Evolutionary conservation across 2,797 vertebrate species (phyloP).

Genomic region (Melanotaenia maccullochi): DNA sequence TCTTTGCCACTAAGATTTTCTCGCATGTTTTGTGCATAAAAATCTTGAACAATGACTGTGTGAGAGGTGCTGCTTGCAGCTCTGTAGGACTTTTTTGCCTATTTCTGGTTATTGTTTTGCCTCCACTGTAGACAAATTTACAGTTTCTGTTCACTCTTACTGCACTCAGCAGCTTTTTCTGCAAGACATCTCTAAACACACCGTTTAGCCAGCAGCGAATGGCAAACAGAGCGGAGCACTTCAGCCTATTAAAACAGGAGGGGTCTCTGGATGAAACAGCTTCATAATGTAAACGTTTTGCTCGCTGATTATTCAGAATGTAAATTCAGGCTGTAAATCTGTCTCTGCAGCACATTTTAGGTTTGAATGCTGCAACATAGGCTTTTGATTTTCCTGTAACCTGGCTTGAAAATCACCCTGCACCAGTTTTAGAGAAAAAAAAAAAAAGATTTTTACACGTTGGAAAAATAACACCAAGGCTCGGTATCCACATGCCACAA

Average conservation of each 20-base stretch:
- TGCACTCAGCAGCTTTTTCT: not conserved
- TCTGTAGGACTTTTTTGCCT: not conserved
- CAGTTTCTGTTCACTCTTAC: not conserved
- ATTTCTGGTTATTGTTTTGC: not conserved
- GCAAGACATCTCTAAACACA: not conserved
- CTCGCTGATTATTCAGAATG: not conserved
- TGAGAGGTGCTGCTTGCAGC: not conserved
- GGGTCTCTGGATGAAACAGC: not conserved
- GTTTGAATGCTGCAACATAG: not conserved
- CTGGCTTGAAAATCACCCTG: not conserved
- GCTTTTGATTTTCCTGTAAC: not conserved
- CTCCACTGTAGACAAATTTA: not conserved
- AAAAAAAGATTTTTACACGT: not conserved
- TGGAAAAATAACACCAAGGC: not conserved
- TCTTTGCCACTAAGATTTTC: not conserved
- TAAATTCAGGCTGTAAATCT: not conserved
- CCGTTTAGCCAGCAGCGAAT: not conserved
- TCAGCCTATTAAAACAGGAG: not conserved
- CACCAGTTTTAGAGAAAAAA: not conserved
- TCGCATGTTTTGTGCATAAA: not conserved
- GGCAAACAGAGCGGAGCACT: not conserved
- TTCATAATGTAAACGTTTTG: not conserved
- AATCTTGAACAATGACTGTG: not conserved
- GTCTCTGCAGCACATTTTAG: not conserved
- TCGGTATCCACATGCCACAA: not conserved